Evolutionary conservation across 2,113 vertebrate genomes (phyloP).

Genomic region (Axis porcinus): DNA sequence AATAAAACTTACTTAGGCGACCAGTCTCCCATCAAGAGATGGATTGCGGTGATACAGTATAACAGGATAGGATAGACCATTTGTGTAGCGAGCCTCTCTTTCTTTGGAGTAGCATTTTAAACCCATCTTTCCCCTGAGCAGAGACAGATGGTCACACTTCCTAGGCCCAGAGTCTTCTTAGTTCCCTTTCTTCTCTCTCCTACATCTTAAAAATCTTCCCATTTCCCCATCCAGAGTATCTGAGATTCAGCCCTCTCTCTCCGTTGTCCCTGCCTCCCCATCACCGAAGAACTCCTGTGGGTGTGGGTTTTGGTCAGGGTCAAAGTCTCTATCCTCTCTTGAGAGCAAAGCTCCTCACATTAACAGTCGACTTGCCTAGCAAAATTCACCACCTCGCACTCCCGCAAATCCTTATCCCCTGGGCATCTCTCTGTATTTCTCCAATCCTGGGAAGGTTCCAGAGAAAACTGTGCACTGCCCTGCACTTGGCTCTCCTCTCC

Average conservation of each 20-base stretch:
- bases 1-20: background rate
- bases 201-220: background rate
- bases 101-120: background rate
- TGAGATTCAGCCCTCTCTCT: background rate
- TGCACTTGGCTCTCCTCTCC: background rate
- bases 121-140: background rate
- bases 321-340: conserved; percentile 2
- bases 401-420: background rate
- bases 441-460: background rate
- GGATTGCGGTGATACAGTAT: background rate
- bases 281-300: background rate
- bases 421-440: background rate
- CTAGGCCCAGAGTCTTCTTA: background rate
- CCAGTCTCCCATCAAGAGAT: background rate
- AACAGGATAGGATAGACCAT: background rate
- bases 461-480: background rate
- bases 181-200: background rate
- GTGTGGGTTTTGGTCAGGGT: background rate
- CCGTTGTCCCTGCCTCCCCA: background rate
- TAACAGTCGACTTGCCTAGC: background rate
- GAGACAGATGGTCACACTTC: background rate
- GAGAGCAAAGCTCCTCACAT: background rate
- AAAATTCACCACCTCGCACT: background rate
- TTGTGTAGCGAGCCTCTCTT: background rate
- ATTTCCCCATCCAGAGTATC: background rate